phyloP scores from a whole-genome alignment of 2,113 vertebrate species.

The Otolemur garnettii region DNA sequence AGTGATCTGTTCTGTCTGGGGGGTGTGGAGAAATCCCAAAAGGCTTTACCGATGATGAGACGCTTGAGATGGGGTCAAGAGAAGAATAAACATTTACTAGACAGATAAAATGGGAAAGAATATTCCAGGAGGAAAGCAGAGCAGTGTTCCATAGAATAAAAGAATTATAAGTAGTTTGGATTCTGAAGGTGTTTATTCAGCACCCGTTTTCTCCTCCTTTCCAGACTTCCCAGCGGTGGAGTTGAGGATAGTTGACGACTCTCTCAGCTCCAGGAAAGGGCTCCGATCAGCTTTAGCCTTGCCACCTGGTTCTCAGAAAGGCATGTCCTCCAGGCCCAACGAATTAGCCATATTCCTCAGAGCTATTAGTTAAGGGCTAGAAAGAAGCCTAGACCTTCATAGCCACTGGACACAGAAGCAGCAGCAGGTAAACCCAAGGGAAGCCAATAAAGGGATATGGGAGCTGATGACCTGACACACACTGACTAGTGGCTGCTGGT shows the following conservation, averaged over 20 bases:
- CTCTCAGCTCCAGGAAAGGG: background rate
- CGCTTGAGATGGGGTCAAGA: background rate
- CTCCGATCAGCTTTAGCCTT: background rate
- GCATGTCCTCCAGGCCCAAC: background rate
- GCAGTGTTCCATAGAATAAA: background rate
- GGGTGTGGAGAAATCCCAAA: background rate
- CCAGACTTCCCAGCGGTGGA: background rate
- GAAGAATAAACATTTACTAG: background rate
- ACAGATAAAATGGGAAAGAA: background rate
- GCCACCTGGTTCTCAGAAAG: background rate
- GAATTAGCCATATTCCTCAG: conserved; percentile 5
- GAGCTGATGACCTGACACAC: background rate
- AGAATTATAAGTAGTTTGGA: background rate
- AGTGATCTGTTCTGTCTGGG: background rate
- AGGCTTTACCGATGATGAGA: background rate
- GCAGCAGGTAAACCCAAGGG: background rate
- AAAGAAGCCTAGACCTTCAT: background rate
- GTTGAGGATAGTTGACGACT: background rate
- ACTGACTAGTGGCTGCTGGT: background rate
- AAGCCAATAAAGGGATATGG: background rate
- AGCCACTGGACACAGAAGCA: background rate
- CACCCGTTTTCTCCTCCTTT: background rate
- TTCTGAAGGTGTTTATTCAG: background rate
- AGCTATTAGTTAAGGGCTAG: background rate
- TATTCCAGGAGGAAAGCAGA: background rate